Evolutionary conservation across 2,113 vertebrate genomes (phyloP), one percentile per base, ranked within the genome.

Genomic region (Psophia crepitans): DNA sequence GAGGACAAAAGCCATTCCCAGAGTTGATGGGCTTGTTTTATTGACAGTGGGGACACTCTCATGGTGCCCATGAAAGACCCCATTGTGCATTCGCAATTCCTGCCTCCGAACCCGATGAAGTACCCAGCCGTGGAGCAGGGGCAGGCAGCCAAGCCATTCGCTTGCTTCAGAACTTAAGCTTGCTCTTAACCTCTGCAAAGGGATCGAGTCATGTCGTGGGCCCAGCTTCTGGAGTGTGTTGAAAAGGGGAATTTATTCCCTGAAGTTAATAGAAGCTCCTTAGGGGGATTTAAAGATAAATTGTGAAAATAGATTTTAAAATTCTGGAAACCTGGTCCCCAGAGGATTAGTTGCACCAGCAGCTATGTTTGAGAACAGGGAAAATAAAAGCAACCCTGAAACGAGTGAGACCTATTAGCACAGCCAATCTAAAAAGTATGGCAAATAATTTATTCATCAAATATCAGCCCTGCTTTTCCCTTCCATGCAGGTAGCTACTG

Each of bases 361-460:
- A 84, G 65, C 91, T 96, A 3, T 80, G 60, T 51, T 83, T 41
- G 69, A 92, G 57, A 82, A 61, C 1, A 1, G 43, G 53, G 46
- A 63, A 87, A 89, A 76, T 90, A 49, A 95, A 96, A 83, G 86
- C 56, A 86, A 8, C 56, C 58, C 51, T 56, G 64, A 58, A 96
- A 76, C 84, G 87, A 95, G 65, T 33, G 79, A 81, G 84, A 75
- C 14, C 43, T 37, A 91, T 87, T 91, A 92, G 65, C 89, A 82
- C 53, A 89, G 75, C 66, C 61, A 70, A 46, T 89, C 66, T 60
- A 53, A 92, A 92, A 90, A 43, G 41, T 77, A 27, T 3, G 56
- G 64, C 71, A 68, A 93, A 96, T 58, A 21, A 84, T 86, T 86
- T 94, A 32, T 95, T 88, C 89, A 41, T 78, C 73, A 44, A 33